Evolutionary conservation across 2,888 invertebrate species (phyloP).

Genomic region (Netelia virgata): DNA sequence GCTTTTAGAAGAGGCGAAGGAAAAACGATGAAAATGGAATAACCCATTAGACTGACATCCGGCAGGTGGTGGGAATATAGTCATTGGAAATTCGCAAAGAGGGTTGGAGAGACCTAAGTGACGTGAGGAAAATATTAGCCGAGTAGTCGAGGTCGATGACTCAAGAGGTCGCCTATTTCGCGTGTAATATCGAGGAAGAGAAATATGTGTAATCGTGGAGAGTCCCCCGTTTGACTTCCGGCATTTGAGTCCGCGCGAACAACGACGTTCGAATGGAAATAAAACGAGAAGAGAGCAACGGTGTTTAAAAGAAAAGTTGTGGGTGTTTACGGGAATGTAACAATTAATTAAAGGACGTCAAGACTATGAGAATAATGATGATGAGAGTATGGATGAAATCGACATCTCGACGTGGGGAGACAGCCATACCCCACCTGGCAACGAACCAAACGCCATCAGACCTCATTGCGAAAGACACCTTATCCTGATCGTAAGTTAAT

Average conservation of each 20-base stretch:
- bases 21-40: background rate
- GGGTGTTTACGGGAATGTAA: background rate
- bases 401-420: constrained; percentile 64
- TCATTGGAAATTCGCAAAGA: background rate
- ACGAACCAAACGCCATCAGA: constrained; percentile 55
- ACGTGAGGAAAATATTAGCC: background rate
- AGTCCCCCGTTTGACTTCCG: background rate
- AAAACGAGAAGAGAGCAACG: background rate
- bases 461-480: constrained; percentile 54
- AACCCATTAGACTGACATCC: background rate
- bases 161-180: constrained; percentile 20
- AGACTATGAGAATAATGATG: constrained; percentile 5
- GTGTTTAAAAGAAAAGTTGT: background rate
- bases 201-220: background rate
- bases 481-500: constrained; percentile 63
- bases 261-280: background rate
- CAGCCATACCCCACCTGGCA: constrained; percentile 67
- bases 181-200: background rate
- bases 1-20: background rate
- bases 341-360: background rate
- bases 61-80: background rate
- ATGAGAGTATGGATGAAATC: constrained; percentile 6
- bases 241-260: background rate
- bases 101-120: background rate
- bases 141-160: constrained; percentile 54